Base-by-base conservation (phyloP, 2,888 invertebrate species). In the Sabatieria punctata region DNA sequence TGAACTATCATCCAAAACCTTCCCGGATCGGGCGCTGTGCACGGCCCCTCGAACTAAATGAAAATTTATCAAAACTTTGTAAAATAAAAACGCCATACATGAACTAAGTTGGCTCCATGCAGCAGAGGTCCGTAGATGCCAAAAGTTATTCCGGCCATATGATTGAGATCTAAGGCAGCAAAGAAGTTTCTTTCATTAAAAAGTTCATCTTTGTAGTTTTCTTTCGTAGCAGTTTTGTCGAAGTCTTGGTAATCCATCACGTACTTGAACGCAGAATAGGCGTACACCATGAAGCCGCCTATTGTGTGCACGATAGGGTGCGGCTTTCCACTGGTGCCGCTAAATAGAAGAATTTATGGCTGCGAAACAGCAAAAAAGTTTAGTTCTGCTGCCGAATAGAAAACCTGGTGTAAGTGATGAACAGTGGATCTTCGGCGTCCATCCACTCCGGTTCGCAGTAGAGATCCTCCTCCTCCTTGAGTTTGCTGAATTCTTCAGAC, bases 231-330 rank as follows among this genome's bases (percentile, higher is more conserved):
- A 1, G 88, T 88, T 18, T 68, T 59, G 49, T 72, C 70, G 13
- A 56, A 63, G 1, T 64, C 59, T 15, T 72, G 69, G 50, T 68
- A 69, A 57, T 95, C 91, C 66, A 97, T 97, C 19, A 85, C 85
- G 66, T 86, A 89, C 68, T 89, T 89, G 69, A 89, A 89, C 1
- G 72, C 72, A 0, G 91, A 86, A 1, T 85, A 80, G 0, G 86
- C 81, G 65, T 95, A 95, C 48, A 91, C 64, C 72, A 97, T 75
- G 71, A 93, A 97, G 0, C 97, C 97, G 0, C 78, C 93, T 0
- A 83, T 82, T 0, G 91, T 86, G 68, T 97, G 97, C 26, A 93
- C 69, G 3, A 97, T 91, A 19, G 95, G 97, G 66, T 97, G 97
- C 0, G 97, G 95, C 67, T 89, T 91, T 22, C 95, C 95, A 1